Conservation (phyloP, 1,140 invertebrate genomes). For the Pectinophora gossypiella region DNA sequence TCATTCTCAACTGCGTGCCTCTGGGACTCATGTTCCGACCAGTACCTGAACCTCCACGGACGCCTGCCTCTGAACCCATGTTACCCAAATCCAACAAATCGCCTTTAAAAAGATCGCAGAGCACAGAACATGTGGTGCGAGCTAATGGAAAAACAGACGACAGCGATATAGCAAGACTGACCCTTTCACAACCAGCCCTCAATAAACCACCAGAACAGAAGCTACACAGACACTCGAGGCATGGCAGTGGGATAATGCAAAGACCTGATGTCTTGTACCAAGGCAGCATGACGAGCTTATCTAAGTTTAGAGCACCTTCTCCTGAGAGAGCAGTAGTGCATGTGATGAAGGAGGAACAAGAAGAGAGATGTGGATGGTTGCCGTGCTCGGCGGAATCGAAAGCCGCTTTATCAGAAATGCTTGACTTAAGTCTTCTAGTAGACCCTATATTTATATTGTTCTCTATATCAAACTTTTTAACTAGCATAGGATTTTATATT, state of each 20-base stretch:
- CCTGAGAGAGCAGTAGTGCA: slow-evolving; percentile 45
- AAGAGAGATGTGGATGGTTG: slow-evolving; percentile 75
- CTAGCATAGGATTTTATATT: slow-evolving; percentile 97
- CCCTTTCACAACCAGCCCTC: slow-evolving; percentile 80
- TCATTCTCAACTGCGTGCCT: slow-evolving; percentile 88
- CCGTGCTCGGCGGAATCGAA: slow-evolving; percentile 77
- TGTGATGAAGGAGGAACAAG: slow-evolving; percentile 30
- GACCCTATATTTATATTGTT: slow-evolving; percentile 94
- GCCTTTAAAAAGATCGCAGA: slow-evolving; percentile 71
- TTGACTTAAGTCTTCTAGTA: slow-evolving; percentile 88
- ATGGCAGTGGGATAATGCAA: slow-evolving; percentile 85
- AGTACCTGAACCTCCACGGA: slow-evolving; percentile 51
- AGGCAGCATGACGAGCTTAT: slow-evolving; percentile 80
- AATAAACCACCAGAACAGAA: slow-evolving; percentile 60
- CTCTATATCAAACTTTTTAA: slow-evolving; percentile 94
- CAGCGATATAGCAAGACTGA: slow-evolving; percentile 73
- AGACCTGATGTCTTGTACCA: slow-evolving; percentile 92
- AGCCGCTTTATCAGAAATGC: slow-evolving; percentile 87
- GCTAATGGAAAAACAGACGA: slow-evolving; percentile 61
- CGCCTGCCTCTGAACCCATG: slow-evolving; percentile 60
- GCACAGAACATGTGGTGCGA: slow-evolving; percentile 68
- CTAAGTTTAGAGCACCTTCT: slow-evolving; percentile 53
- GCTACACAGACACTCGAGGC: slow-evolving; percentile 41
- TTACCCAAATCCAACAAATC: slow-evolving; percentile 58
- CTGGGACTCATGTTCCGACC: slow-evolving; percentile 91